A percentile compares a stretch with the other conserved stretches of the same genome.
These are phyloP conservation scores for Meiosimyza platycephala DNA, from an alignment of 2,888 invertebrate species.

Conservation along the genomic window DNA sequence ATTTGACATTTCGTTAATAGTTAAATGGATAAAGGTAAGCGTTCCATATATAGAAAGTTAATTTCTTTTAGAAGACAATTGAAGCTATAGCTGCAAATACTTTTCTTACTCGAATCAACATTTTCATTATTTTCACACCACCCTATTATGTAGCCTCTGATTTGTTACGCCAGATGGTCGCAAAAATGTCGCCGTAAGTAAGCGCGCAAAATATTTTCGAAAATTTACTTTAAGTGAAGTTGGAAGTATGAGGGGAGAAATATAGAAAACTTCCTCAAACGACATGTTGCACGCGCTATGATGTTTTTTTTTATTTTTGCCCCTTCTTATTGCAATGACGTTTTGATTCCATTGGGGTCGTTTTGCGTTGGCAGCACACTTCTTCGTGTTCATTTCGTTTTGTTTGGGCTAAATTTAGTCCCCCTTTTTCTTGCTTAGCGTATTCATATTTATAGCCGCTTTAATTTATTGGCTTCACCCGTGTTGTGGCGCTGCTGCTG, in stretches of 20 bases:
- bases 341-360: not conserved
- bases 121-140: too few species aligned
- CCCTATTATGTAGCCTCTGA: slow-evolving; percentile 8
- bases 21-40: too few species aligned
- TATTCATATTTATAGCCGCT: not conserved
- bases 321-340: not conserved
- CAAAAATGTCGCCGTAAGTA: slow-evolving; percentile 1
- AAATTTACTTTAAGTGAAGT: not conserved
- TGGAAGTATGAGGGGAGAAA: too few species aligned
- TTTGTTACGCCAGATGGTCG: slow-evolving; percentile 22
- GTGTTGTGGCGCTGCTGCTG: not conserved
- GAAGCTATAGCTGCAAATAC: too few species aligned
- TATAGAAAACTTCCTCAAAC: too few species aligned
- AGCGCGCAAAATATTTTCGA: not conserved
- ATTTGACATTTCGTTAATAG: too few species aligned
- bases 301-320: not conserved
- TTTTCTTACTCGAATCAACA: too few species aligned
- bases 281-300: not conserved
- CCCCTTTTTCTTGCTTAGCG: not conserved
- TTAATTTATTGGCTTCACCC: slow-evolving; percentile 8
- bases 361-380: not conserved
- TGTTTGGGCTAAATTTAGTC: slow-evolving; percentile 13
- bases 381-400: not conserved
- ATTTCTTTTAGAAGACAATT: too few species aligned
- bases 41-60: too few species aligned